Evolutionary conservation across 2,797 vertebrate species (phyloP), one percentile per base, ranked within the genome.

Genomic region (Cuniculus paca): DNA sequence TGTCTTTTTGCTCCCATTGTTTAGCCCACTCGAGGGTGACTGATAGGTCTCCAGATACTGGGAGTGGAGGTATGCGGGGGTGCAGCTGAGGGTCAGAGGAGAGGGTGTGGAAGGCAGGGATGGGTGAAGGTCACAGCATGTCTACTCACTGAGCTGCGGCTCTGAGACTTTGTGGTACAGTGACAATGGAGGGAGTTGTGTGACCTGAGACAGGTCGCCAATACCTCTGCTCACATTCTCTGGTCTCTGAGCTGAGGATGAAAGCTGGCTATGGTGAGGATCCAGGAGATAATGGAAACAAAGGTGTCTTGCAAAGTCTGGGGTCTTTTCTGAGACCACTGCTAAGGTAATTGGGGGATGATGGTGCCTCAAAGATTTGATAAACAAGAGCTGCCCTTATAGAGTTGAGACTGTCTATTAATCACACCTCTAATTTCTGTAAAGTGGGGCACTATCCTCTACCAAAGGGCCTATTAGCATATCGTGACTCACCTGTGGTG

Each of bases 1-100:
- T 5, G 19, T 86, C 12, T 31, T 50, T 36, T 61, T 39, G 34
- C 2, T 70, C n/a, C 39, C 48, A 72, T 63, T 10, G 17, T 9
- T 42, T 11, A 45, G 36, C 5, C n/a, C 5, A 36, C 58, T 75
- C 3, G 4, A 45, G 14, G 56, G 34, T 36, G 31, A 45, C 2
- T n/a, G 42, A 7, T 19, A 19, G 31, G 45, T 78, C 52, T 84
- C 56, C 13, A 19, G 52, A 34, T 6, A 48, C 6, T 45, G 72
- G 26, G 34, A 4, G 13, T 70, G 5, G 0, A 80, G 39, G 2
- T 16, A 11, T 50, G 10, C 16, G 4, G 20, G 2, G 0, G 2
- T 20, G 17, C 39, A 12, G 22, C 52, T 4, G 1, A 16, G 28
- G 1, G 17, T 1, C 0, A 26, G n/a, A 26, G 22, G 24, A 65